A percentile compares a stretch with the other conserved stretches of the same genome.
These are phyloP conservation scores for Nomada fucata DNA, from an alignment of 2,888 invertebrate species.

Conservation along the genomic window DNA sequence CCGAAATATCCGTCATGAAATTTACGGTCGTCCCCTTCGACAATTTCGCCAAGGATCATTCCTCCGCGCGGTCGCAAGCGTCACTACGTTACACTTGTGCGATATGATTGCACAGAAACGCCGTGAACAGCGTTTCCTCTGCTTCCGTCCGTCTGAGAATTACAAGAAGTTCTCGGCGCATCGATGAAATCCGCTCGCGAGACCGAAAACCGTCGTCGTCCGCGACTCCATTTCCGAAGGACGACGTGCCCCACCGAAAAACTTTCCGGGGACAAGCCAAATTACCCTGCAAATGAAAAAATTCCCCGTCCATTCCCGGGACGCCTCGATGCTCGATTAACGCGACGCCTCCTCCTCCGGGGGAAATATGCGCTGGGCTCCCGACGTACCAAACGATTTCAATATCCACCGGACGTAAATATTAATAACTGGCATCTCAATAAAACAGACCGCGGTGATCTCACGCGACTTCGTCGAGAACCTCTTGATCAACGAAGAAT, in stretches of 20 bases:
- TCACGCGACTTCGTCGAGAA: neutral
- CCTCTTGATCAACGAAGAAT: neutral
- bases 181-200: neutral
- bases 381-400: too few species aligned
- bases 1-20: neutral
- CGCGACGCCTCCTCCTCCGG: too few species aligned
- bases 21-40: neutral
- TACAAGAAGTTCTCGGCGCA: neutral
- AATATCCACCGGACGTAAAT: too few species aligned
- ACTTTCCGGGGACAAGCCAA: too few species aligned
- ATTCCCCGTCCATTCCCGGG: too few species aligned
- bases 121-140: neutral
- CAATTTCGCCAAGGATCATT: slow-evolving; percentile 15
- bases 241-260: too few species aligned
- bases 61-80: neutral
- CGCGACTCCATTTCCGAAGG: too few species aligned
- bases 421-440: too few species aligned
- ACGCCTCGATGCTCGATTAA: too few species aligned
- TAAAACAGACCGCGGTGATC: too few species aligned
- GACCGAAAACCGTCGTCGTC: neutral
- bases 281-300: too few species aligned
- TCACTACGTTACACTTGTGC: neutral
- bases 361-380: too few species aligned
- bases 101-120: neutral
- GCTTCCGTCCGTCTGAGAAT: neutral